phyloP scores from a whole-genome alignment of 1,140 invertebrate genomes.

The Neodiprion fabricii region DNA sequence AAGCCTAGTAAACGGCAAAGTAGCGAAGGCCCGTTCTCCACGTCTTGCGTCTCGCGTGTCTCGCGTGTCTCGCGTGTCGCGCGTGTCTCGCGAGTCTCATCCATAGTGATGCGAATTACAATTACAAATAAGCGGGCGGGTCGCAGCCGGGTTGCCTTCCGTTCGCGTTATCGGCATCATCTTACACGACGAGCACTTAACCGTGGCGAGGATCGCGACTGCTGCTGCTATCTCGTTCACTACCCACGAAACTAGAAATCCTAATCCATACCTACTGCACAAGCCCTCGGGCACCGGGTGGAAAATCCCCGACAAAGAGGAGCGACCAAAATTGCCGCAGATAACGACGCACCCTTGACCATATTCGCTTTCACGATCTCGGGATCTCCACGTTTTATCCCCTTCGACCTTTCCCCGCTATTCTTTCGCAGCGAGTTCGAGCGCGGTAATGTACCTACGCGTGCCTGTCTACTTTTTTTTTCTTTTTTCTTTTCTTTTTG shows the following conservation, averaged over 20 bases:
- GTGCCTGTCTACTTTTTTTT: too few species aligned
- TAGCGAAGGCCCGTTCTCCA: not conserved
- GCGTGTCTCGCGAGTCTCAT: slow-evolving; percentile 41
- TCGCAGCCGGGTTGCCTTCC: slow-evolving; percentile 22
- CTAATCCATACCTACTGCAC: not conserved
- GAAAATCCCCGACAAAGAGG: too few species aligned
- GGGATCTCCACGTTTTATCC: too few species aligned
- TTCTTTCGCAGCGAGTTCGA: too few species aligned
- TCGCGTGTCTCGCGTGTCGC: not conserved
- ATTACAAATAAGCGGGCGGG: slow-evolving; percentile 51
- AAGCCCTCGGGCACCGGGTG: too few species aligned
- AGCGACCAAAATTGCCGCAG: too few species aligned
- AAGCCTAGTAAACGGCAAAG: too few species aligned
- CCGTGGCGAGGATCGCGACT: not conserved
- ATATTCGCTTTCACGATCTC: too few species aligned
- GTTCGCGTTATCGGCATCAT: slow-evolving; percentile 34
- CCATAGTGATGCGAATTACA: slow-evolving; percentile 58
- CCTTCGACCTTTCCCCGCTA: too few species aligned
- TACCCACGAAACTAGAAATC: not conserved
- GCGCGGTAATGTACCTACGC: too few species aligned
- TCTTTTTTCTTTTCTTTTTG: too few species aligned
- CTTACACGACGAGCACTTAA: slow-evolving; percentile 13
- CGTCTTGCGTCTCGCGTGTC: not conserved
- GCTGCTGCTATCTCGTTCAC: not conserved
- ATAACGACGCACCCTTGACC: too few species aligned